phyloP scores from a whole-genome alignment of 2,797 vertebrate genomes.

The Rhabdophis nuchalis region DNA sequence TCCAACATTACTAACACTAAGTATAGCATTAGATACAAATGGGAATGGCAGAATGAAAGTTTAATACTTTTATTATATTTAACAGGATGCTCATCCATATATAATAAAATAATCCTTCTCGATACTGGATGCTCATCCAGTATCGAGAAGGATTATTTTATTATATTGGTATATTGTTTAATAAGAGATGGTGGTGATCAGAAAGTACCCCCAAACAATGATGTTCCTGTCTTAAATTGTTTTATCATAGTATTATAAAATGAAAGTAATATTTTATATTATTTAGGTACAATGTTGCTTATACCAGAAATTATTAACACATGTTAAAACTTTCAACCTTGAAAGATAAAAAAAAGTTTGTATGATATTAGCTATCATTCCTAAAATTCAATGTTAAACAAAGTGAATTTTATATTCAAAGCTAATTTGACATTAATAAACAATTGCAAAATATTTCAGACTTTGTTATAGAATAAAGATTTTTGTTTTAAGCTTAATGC shows the following conservation, averaged over 20 bases:
- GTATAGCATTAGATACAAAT: not conserved
- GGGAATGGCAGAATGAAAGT: not conserved
- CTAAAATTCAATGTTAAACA: not conserved
- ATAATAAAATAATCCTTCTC: too few species aligned
- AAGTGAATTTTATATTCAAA: not conserved
- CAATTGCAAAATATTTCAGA: not conserved
- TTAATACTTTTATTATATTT: not conserved
- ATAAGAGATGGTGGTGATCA: not conserved
- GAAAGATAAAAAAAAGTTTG: not conserved
- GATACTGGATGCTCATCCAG: not conserved
- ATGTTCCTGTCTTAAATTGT: not conserved
- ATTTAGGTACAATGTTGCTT: not conserved
- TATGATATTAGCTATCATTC: not conserved
- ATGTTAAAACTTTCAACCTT: not conserved
- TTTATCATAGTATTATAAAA: not conserved
- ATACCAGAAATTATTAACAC: not conserved
- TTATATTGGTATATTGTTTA: not conserved
- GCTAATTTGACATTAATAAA: not conserved
- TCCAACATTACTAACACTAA: not conserved
- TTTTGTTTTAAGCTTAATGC: not conserved
- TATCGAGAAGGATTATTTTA: not conserved
- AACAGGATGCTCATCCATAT: not conserved
- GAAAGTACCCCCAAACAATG: not conserved
- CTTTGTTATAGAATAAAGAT: not conserved
- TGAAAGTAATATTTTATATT: not conserved